A percentile compares a stretch with the other conserved stretches of the same genome.
Conservation (phyloP, 2,888 invertebrate genomes). For the Tenthredo livida region DNA sequence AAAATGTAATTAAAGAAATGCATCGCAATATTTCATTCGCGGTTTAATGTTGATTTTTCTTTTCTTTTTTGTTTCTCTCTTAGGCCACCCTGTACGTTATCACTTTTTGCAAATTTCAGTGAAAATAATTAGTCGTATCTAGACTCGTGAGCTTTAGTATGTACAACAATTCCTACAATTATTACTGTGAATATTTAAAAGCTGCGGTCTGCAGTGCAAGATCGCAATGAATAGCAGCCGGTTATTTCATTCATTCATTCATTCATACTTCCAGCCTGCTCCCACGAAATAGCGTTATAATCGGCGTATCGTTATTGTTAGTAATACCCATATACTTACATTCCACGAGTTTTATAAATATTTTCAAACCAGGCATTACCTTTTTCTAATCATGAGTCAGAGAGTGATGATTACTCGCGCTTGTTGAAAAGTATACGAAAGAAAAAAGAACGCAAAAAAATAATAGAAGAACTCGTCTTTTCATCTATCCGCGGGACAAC, state of each 20-base stretch:
- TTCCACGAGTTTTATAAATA: background rate
- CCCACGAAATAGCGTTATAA: background rate
- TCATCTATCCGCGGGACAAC: conserved; percentile 42
- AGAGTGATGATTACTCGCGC: background rate
- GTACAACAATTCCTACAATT: conserved; percentile 59
- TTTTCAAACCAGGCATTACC: background rate
- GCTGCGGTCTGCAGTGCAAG: conserved; percentile 62
- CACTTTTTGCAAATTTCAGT: background rate
- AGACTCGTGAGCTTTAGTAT: conserved; percentile 42
- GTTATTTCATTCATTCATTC: conserved; percentile 67
- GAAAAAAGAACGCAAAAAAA: background rate
- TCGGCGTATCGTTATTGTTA: background rate
- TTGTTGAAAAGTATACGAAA: background rate
- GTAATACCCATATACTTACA: background rate
- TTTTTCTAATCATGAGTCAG: background rate
- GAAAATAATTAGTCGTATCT: background rate
- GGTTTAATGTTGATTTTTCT: background rate
- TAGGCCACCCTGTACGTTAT: background rate
- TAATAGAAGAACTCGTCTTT: background rate
- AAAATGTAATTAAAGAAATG: no score
- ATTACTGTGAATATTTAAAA: conserved; percentile 65
- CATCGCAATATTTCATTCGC: no score
- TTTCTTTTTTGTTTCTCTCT: background rate
- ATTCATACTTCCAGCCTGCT: conserved; percentile 59
- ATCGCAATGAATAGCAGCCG: conserved; percentile 70